Base-by-base conservation (phyloP, 2,113 vertebrate species). In the Polyodon spathula region DNA sequence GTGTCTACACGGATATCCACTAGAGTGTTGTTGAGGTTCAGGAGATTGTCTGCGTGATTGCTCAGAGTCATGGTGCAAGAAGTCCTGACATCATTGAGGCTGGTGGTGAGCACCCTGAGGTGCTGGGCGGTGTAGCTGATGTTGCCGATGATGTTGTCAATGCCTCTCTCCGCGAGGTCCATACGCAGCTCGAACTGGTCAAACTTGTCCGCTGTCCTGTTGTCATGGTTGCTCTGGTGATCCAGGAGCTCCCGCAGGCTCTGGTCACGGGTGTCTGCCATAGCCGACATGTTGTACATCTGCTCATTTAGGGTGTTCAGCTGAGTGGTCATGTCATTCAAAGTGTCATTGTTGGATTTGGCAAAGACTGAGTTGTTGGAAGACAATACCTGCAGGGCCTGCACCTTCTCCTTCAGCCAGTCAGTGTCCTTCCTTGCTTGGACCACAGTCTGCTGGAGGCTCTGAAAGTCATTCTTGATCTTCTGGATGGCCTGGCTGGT, bases 111-210 rank as follows among this genome's bases (percentile, higher is more conserved):
- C 65, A 88, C 89, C 9, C 94, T 84, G 70, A 98, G 81, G 58
- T 94, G 88, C 74, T 91, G 92, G 2, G 93, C 94, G 12, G 92
- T 90, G 69, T 92, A 92, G 77, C 94, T 97, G 75, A 97, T 88
- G 51, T 96, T 96, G 67, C 89, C 92, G 0, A 93, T 93, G 68
- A 97, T 90, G 6, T 71, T 90, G 67, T 93, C 90, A 17, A 97
- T 84, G 59, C 85, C 88, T 0, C 84, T 86, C 77, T 98, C 95
- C 0, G 89, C 81, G 67, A 80, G 72, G 51, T 95, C 91, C 69
- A 97, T 84, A 8, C 83, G 88, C 41, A 86, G 78, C 75, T 96
- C 95, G 17, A 96, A 73, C 7, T 79, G 81, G 63, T 71, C 92
- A 66, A 96, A 92, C 74, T 82, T 90, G 64, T 68, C 40, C 51